Conservation (phyloP, 64 coral and sea anemone genomes). For the Porites australiensis region DNA sequence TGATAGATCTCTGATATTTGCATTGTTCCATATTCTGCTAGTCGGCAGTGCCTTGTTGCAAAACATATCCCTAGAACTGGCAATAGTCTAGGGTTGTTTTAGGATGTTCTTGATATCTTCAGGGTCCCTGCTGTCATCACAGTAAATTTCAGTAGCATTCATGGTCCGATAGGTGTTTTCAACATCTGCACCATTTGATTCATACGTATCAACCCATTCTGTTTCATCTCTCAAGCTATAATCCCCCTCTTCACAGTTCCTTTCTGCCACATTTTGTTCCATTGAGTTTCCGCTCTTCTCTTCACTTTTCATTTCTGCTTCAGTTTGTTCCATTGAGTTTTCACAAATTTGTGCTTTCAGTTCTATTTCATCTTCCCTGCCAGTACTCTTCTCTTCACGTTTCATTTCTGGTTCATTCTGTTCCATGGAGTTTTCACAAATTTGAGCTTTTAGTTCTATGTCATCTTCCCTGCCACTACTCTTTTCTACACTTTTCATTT, state of each 20-base stretch:
- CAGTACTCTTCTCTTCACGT: neutral
- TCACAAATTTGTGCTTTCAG: too few relatives aligned
- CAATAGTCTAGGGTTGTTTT: conserved; percentile 22
- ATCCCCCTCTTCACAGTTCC: too few relatives aligned
- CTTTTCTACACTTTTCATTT: too few relatives aligned
- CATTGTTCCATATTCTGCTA: conserved; percentile 22
- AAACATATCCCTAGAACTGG: conserved; percentile 26
- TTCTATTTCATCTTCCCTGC: too few relatives aligned
- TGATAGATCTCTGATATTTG: conserved; percentile 23
- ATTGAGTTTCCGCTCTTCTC: neutral
- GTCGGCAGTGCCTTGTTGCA: conserved; percentile 25
- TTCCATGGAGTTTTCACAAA: too few relatives aligned
- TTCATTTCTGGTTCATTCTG: too few relatives aligned
- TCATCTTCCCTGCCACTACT: too few relatives aligned
- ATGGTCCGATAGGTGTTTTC: neutral
- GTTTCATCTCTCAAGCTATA: neutral
- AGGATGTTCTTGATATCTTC: conserved; percentile 9
- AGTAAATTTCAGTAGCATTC: neutral
- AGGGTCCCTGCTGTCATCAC: neutral
- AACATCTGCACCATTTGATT: neutral
- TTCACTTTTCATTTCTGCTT: neutral
- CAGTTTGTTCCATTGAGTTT: neutral
- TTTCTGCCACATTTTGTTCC: neutral
- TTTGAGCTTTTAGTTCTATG: too few relatives aligned
- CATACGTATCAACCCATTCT: conserved; percentile 13